phyloP scores from a whole-genome alignment of 2,113 vertebrate genomes.

The Planiliza haematocheilus region DNA sequence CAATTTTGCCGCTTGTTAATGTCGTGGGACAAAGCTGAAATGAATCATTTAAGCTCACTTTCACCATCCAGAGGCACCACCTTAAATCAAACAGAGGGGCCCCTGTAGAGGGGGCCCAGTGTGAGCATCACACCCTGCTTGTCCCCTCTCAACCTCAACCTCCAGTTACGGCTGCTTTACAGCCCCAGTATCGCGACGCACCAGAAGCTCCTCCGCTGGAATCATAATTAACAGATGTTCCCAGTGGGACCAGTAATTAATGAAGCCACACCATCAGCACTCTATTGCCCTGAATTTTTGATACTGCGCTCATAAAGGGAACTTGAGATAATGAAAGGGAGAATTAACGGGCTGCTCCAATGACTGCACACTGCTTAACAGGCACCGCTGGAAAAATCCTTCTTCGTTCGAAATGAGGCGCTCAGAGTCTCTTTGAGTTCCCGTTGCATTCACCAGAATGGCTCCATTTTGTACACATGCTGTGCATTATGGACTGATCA shows the following conservation, averaged over 20 bases:
- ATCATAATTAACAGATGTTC: constrained; percentile 80
- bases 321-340: constrained; percentile 57
- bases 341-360: constrained; percentile 67
- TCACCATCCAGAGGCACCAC: too few species aligned
- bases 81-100: constrained; percentile 18
- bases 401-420: background rate
- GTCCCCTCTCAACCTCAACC: constrained; percentile 15
- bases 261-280: constrained; percentile 70
- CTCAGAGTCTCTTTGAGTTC: background rate
- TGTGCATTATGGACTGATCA: too few species aligned
- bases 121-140: constrained; percentile 9
- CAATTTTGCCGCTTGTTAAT: too few species aligned
- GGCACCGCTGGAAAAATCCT: constrained; percentile 3
- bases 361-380: constrained; percentile 51
- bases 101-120: background rate
- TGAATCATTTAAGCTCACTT: too few species aligned
- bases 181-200: constrained; percentile 70
- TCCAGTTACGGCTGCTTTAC: constrained; percentile 69
- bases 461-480: background rate
- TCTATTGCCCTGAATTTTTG: constrained; percentile 62
- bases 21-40: too few species aligned
- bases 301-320: constrained; percentile 74
- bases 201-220: constrained; percentile 73
- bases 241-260: constrained; percentile 74
- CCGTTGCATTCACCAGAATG: background rate